These are phyloP conservation scores for Malurus splendens DNA, from an alignment of 2,797 vertebrate species.

Conservation along the genomic window DNA sequence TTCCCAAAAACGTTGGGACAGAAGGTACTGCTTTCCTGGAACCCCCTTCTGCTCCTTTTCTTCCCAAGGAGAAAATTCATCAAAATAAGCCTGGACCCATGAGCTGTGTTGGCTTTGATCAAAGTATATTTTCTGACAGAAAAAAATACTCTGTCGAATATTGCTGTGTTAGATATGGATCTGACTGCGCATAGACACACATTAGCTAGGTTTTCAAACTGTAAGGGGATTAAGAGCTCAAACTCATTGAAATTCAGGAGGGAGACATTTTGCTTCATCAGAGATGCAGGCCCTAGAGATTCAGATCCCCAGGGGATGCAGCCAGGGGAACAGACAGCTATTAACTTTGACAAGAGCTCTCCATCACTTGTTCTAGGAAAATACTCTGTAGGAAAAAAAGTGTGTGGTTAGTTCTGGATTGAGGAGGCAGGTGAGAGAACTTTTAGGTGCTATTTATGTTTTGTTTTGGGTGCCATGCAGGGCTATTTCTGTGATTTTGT, in stretches of 20 bases:
- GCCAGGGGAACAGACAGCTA: not conserved
- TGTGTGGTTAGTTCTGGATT: not conserved
- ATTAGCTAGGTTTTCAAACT: not conserved
- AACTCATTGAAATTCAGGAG: constrained; percentile 2
- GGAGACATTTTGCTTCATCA: not conserved
- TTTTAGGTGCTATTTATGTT: not conserved
- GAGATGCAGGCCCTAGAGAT: constrained; percentile 3
- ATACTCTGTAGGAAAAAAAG: not conserved
- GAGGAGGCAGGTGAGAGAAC: not conserved
- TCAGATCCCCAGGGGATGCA: constrained; percentile 6
- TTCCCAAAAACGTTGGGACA: not conserved
- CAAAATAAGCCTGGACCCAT: not conserved
- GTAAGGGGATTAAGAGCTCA: constrained; percentile 13
- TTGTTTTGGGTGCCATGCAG: not conserved
- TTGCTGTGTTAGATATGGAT: not conserved
- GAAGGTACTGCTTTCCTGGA: not conserved
- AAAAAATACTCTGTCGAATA: not conserved
- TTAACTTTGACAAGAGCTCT: constrained; percentile 1
- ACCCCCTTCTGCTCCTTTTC: not conserved
- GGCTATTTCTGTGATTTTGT: not conserved
- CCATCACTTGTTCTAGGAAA: not conserved
- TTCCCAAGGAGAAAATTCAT: not conserved
- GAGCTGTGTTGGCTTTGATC: not conserved
- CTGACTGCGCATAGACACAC: not conserved
- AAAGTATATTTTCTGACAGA: not conserved